Evolutionary conservation across 2,113 vertebrate genomes (phyloP), one percentile per base, ranked within the genome.

Genomic region (Entomyzon cyanotis): DNA sequence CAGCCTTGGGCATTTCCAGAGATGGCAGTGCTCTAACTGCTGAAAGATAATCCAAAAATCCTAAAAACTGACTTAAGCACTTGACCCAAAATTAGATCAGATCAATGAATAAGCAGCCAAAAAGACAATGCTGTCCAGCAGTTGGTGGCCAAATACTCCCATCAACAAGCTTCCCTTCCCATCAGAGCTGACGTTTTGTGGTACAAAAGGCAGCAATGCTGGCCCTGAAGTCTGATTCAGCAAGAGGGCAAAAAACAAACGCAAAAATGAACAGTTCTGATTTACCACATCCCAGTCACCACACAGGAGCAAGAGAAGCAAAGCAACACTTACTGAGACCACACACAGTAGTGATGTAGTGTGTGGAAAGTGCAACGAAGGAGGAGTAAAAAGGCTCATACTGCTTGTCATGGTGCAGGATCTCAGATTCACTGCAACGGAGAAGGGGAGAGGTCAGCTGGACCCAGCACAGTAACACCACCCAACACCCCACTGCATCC

Each of bases 371-470:
- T 7, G 99, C 99, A 97, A 99, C 98, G 9, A 99, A 99, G 42
- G 99, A 99, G 1, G 99, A 99, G 98, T 99, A 99, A 97, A 99
- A 99, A 11, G 99, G 99, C 98, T 99, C 99, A 12, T 99, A 99
- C 82, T 99, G 99, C 97, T 99, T 99, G 98, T 99, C 99, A 0
- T 99, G 99, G 95, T 99, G 99, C 97, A 99, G 98, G 97, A 99
- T 99, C 97, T 99, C 99, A 17, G 98, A 98, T 92, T 99, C 99
- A 94, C 99, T 99, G 97, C 55, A 91, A 97, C 0, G 82, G 93
- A 97, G 82, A 67, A 84, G 71, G 67, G 28, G 24, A 90, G 71
- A 93, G 15, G 20, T 84, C 87, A 90, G 3, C 47, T 65, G 33
- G 85, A 18, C 5, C 35, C 59, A 65, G 62, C 79, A n/a, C 31